These are phyloP conservation scores for Nipponacmea schrenckii DNA, from an alignment of 2,888 invertebrate genomes.

Conservation along the genomic window DNA sequence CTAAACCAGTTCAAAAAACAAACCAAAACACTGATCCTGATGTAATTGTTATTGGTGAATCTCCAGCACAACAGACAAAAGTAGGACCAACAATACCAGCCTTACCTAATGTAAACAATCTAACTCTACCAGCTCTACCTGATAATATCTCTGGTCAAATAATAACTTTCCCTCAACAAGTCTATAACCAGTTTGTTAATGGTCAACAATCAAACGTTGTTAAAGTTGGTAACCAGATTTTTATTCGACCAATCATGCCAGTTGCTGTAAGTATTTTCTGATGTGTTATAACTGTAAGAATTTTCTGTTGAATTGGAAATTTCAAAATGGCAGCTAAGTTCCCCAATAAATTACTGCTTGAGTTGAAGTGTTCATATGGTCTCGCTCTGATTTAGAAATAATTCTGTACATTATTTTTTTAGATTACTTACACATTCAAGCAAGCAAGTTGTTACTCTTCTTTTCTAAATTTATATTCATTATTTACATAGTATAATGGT, in stretches of 20 bases:
- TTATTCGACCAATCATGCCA: conserved; percentile 38
- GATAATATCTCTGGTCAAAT: background rate
- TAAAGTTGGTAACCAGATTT: conserved; percentile 31
- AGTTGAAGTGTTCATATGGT: too few species aligned
- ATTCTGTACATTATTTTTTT: too few species aligned
- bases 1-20: too few species aligned
- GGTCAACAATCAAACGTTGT: conserved; percentile 21
- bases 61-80: conserved; percentile 32
- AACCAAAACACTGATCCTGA: conserved; percentile 32
- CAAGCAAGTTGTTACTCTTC: too few species aligned
- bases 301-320: too few species aligned
- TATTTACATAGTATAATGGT: too few species aligned
- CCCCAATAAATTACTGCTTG: too few species aligned
- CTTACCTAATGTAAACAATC: conserved; percentile 5
- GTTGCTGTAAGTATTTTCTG: conserved; percentile 33
- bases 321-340: too few species aligned
- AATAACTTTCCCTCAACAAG: conserved; percentile 34
- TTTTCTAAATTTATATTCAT: too few species aligned
- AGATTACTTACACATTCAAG: too few species aligned
- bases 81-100: background rate
- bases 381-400: too few species aligned
- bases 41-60: conserved; percentile 51
- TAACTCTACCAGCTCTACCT: background rate
- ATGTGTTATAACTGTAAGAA: too few species aligned
- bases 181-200: conserved; percentile 39